These are phyloP conservation scores for Sparus aurata DNA, from an alignment of 2,797 vertebrate species.

Conservation along the genomic window DNA sequence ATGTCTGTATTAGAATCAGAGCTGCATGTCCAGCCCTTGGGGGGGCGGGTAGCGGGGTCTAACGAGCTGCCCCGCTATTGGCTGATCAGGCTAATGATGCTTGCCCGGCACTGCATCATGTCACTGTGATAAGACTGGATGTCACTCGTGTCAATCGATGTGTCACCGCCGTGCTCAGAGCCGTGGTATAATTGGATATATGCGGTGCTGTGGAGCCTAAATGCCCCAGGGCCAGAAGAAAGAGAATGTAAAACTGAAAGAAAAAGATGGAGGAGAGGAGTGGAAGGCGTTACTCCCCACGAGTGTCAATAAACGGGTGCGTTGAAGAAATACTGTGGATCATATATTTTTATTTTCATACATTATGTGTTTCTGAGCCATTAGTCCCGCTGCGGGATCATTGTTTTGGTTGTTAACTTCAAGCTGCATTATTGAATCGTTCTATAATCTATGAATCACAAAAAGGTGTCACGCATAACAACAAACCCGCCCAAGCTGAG, in stretches of 20 bases:
- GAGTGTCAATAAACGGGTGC: constrained; percentile 31
- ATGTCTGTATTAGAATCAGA: constrained; percentile 62
- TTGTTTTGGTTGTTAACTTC: not conserved
- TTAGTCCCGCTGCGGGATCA: not conserved
- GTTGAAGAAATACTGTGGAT: constrained; percentile 25
- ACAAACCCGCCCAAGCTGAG: not conserved
- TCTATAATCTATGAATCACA: not conserved
- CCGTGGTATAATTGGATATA: constrained; percentile 72
- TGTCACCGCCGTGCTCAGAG: constrained; percentile 70
- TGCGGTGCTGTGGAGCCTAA: constrained; percentile 47
- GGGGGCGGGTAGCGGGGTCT: constrained; percentile 15
- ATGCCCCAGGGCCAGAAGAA: constrained; percentile 53
- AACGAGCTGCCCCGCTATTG: constrained; percentile 62
- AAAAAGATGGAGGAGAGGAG: constrained; percentile 35
- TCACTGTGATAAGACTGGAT: constrained; percentile 72
- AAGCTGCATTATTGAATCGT: not conserved
- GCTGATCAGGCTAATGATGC: constrained; percentile 75
- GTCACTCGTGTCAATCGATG: constrained; percentile 76
- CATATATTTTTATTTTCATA: constrained; percentile 33
- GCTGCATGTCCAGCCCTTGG: constrained; percentile 48
- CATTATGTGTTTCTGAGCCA: not conserved
- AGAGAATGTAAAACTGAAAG: constrained; percentile 33
- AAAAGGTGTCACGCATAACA: not conserved
- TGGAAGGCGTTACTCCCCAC: constrained; percentile 36
- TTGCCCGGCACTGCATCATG: constrained; percentile 68